These are phyloP conservation scores for Stictonetta naevosa DNA, from an alignment of 2,113 vertebrate genomes.

Conservation along the genomic window DNA sequence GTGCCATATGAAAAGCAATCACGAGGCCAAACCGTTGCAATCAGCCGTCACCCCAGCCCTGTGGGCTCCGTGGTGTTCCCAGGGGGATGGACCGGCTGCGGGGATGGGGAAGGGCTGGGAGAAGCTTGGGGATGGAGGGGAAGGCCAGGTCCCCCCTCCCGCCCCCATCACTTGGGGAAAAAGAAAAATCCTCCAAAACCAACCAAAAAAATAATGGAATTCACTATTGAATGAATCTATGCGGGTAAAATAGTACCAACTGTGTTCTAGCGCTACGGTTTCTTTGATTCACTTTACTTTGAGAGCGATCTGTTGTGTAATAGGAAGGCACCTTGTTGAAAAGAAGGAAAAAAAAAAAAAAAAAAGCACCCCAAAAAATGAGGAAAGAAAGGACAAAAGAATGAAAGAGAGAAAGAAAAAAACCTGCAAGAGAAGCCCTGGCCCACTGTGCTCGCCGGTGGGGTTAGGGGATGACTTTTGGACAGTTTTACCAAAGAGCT, in stretches of 20 bases:
- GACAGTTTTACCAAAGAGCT: constrained; percentile 27
- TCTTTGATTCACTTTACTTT: constrained; percentile 86
- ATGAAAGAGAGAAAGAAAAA: neutral
- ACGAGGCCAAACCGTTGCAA: constrained; percentile 53
- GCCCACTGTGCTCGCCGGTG: fast-evolving
- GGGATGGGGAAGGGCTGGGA: neutral
- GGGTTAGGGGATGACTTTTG: neutral
- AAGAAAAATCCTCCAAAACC: constrained; percentile 21
- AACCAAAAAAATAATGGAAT: constrained; percentile 10
- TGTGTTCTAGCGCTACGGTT: constrained; percentile 78
- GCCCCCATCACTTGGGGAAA: neutral
- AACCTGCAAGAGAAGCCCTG: neutral
- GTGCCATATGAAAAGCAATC: constrained; percentile 67
- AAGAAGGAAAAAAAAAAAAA: constrained; percentile 49
- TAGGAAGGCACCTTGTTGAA: constrained; percentile 90
- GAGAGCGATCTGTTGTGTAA: constrained; percentile 84
- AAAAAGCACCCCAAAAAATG: constrained; percentile 62
- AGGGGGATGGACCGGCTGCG: neutral
- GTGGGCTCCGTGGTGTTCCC: neutral
- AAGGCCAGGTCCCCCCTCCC: neutral
- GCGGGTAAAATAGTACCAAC: constrained; percentile 89
- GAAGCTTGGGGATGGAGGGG: neutral
- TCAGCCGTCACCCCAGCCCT: neutral
- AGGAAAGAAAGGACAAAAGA: constrained; percentile 9
- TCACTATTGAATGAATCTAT: constrained; percentile 75